A percentile compares a stretch with the other conserved stretches of the same genome.
phyloP scores from a whole-genome alignment of 2,797 vertebrate species.

The Dromococcyx pavoninus region DNA sequence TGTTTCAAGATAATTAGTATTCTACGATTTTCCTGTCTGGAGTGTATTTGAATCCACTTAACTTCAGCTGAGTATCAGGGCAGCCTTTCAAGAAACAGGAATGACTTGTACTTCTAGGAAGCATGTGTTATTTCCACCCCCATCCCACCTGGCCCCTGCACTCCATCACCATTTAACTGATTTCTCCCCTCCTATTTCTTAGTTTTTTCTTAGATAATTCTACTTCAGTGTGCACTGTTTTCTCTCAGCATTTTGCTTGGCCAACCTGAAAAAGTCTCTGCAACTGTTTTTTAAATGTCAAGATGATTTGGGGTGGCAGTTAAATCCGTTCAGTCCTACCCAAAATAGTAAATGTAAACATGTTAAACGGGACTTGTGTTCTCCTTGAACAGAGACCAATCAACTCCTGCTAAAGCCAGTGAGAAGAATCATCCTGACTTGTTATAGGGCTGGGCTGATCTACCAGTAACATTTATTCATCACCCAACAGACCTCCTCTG shows the following conservation, averaged over 20 bases:
- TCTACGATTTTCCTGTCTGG: background rate
- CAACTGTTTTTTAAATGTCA: conserved; percentile 34
- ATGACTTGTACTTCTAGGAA: background rate
- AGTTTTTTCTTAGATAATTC: background rate
- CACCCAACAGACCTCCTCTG: background rate
- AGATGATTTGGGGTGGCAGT: conserved; percentile 14
- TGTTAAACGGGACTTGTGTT: background rate
- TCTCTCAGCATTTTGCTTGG: background rate
- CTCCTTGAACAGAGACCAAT: background rate
- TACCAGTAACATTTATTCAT: background rate
- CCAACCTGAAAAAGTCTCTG: background rate
- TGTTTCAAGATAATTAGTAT: background rate
- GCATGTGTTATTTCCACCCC: fast-evolving
- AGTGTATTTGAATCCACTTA: background rate
- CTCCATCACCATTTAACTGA: background rate
- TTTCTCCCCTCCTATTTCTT: background rate
- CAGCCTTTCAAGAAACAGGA: background rate
- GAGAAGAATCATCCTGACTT: background rate
- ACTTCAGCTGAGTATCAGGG: background rate
- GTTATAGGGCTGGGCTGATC: background rate
- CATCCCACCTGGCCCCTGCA: no score
- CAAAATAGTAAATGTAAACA: conserved; percentile 34
- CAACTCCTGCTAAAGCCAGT: background rate
- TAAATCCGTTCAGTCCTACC: conserved; percentile 16
- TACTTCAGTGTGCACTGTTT: background rate